Conservation (phyloP, 2,113 vertebrate genomes). For the Taxidea taxus region DNA sequence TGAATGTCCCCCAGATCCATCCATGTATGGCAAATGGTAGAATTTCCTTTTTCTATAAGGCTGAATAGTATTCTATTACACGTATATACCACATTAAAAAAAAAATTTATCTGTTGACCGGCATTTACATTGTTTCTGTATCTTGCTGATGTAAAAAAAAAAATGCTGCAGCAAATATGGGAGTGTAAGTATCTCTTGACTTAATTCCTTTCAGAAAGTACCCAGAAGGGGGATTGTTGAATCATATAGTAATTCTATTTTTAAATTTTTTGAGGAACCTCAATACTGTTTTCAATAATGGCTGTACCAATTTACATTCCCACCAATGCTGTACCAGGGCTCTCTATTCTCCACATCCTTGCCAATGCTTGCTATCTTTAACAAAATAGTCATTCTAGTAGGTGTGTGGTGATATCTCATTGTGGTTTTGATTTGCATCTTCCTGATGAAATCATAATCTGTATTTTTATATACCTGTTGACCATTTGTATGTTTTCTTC, state of each 20-base stretch:
- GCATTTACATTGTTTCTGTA: background rate
- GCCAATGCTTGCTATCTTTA: background rate
- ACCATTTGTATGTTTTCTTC: background rate
- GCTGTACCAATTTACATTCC: background rate
- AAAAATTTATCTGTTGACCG: background rate
- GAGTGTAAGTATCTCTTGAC: background rate
- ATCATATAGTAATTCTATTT: background rate
- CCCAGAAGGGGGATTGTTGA: background rate
- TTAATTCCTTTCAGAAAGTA: background rate
- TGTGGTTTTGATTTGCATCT: background rate
- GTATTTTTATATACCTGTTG: background rate
- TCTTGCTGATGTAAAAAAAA: background rate
- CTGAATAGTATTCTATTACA: background rate
- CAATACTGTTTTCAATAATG: background rate
- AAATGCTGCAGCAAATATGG: background rate
- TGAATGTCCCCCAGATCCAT: background rate
- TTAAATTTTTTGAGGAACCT: background rate
- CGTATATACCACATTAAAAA: background rate
- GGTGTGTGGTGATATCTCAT: background rate
- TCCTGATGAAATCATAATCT: background rate
- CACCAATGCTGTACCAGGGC: background rate
- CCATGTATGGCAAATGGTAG: background rate
- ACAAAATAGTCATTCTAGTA: background rate
- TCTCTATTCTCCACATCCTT: background rate
- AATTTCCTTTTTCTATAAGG: background rate